A percentile compares a stretch with the other conserved stretches of the same genome.
Evolutionary conservation across 2,888 invertebrate genomes (phyloP).

Genomic region (Crematogaster levior): DNA sequence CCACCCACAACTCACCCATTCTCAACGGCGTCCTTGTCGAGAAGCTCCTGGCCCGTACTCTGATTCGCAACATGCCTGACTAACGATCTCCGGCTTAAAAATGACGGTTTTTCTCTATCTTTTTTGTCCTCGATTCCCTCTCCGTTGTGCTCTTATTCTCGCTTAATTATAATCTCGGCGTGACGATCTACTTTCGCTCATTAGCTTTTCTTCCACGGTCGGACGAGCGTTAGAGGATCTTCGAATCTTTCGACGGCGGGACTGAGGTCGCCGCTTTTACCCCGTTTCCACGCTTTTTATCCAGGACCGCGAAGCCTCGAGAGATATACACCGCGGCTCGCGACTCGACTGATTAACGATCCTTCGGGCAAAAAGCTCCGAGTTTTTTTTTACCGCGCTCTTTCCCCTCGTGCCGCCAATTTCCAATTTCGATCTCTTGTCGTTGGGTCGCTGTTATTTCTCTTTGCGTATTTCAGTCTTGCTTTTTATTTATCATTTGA

Average conservation of each 20-base stretch:
- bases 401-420: slow-evolving; percentile 34
- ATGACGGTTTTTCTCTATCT: slow-evolving; percentile 60
- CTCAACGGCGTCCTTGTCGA: slow-evolving; percentile 67
- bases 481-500: slow-evolving; percentile 2
- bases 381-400: slow-evolving; percentile 41
- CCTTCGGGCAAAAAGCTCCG: slow-evolving; percentile 2
- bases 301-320: slow-evolving; percentile 35
- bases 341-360: slow-evolving; percentile 56
- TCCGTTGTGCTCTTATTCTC: slow-evolving; percentile 49
- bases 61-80: slow-evolving; percentile 78
- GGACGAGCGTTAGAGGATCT: slow-evolving; percentile 47
- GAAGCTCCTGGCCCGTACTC: slow-evolving; percentile 76
- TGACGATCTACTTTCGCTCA: slow-evolving; percentile 55
- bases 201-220: slow-evolving; percentile 54
- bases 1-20: slow-evolving; percentile 68
- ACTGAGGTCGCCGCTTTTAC: slow-evolving; percentile 43
- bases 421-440: slow-evolving; percentile 51
- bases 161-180: slow-evolving; percentile 55
- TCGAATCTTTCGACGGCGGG: slow-evolving; percentile 39
- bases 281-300: slow-evolving; percentile 46
- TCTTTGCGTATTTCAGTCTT: slow-evolving; percentile 15
- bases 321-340: slow-evolving; percentile 57
- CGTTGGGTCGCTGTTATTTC: slow-evolving; percentile 4
- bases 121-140: slow-evolving; percentile 43
- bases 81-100: slow-evolving; percentile 76